Conservation (phyloP, 2,888 invertebrate genomes). For the Isotomurus palustris region DNA sequence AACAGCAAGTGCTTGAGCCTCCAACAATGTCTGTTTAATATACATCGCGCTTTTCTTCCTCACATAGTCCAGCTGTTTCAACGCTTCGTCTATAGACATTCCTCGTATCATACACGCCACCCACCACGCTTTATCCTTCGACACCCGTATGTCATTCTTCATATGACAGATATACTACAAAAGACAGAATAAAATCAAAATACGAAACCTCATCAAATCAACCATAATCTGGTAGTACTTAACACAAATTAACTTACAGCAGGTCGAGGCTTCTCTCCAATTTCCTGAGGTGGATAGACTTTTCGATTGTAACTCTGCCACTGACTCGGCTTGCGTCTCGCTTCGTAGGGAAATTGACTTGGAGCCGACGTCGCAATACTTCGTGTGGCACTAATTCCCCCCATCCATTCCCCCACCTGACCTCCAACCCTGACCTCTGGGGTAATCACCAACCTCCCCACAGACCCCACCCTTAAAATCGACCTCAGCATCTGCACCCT, state of each 20-base stretch:
- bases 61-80: constrained; percentile 82
- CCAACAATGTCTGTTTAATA: constrained; percentile 72
- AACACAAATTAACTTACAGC: constrained; percentile 63
- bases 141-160: constrained; percentile 79
- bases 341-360: constrained; percentile 18
- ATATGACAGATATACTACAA: constrained; percentile 80
- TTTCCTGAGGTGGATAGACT: constrained; percentile 71
- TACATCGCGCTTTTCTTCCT: constrained; percentile 70
- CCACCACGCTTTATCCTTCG: constrained; percentile 90
- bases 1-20: constrained; percentile 84
- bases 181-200: constrained; percentile 4
- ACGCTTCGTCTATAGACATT: constrained; percentile 87
- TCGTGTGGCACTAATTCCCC: neutral
- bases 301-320: constrained; percentile 68
- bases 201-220: neutral
- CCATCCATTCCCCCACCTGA: neutral
- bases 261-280: constrained; percentile 69
- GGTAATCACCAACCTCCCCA: too few species aligned
- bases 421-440: too few species aligned
- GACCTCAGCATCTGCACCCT: neutral
- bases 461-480: too few species aligned
- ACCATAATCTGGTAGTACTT: neutral
- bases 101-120: constrained; percentile 81
- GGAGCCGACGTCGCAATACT: neutral
- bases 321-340: constrained; percentile 52